Evolutionary conservation across 2,888 invertebrate genomes (phyloP), one percentile per base, ranked within the genome.

Genomic region (Drosophila seclusa): DNA sequence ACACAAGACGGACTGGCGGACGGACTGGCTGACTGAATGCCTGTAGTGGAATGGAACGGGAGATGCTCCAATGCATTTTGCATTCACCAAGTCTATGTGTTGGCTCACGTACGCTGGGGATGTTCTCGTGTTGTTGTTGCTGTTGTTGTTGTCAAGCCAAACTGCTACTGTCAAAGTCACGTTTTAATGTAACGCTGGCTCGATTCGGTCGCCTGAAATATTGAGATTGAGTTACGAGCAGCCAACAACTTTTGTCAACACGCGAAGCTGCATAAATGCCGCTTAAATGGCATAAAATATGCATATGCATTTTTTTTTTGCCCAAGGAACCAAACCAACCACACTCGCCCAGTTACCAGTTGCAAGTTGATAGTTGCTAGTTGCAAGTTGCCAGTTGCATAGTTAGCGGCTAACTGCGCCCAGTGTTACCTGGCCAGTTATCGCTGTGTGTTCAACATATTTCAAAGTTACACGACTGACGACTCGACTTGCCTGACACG

Each of bases 401-500:
- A 63, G 65, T 67, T 68, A 50, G 66, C 50, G 58, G 78, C 61
- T 63, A 55, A 32, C 50, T 38, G 70, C 45, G 73, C 52, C 52
- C 70, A 50, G 63, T 66, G 84, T 82, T 88, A 84, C 86, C 90
- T 85, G 90, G 85, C 85, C 87, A 89, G 83, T 84, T 84, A 84
- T 84, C 83, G 89, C 89, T 75, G 82, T 78, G 73, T 74, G 79
- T 73, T 90, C 83, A 84, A 80, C 84, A 85, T 90, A 88, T 90
- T 90, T 90, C 84, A 85, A 88, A 85, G 87, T 88, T 90, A 88
- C 84, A 85, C 90, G 90, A 85, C 90, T 88, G 76, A 85, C 84
- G 80, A 84, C 82, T 80, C 80, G 83, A 76, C 68, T 73, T 74
- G 77, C 71, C 89, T 75, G 84, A 90, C 84, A 85, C 84, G 90